Evolutionary conservation across 1,140 invertebrate genomes (phyloP), one percentile per base, ranked within the genome.

Genomic region (Caenorhabditis briggsae): DNA sequence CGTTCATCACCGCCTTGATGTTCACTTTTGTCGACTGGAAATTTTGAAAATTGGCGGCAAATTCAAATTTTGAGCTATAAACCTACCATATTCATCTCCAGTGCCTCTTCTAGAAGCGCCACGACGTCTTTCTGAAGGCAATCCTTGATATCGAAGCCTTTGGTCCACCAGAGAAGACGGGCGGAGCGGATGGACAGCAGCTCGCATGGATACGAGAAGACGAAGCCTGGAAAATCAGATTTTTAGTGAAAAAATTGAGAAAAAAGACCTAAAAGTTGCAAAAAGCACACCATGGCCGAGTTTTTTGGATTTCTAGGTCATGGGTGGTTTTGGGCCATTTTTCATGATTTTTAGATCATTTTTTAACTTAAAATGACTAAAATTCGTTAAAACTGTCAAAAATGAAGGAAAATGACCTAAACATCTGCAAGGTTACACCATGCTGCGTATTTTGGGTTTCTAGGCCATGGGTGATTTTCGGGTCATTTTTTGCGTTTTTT

Each of bases 1-100:
- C 91, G 84, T 92, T 92, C 91, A 92, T 92, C 53, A 92, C 91
- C 16, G 91, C 91, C 56, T 92, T 92, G 59, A 92, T 91, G 58
- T 89, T 88, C 7, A 90, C 91, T 82, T 91, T 91, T 56, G 90
- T 91, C 2, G 89, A 91, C 90, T 91, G 64, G 89, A 91, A 89
- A 56, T 83, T 83, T 59, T 2, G 20, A 61, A 83, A 58, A 58
- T 56, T 33, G 20, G 14, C 16, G 1, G 41, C 0, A 46, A 70
- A 70, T 14, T 18, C 8, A 5, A 70, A 18, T 41, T 14, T 70
- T 43, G 18, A n/a, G 16, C 23, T 11, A 8, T 46, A 82, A 78
- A 84, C 23, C 55, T 87, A 91, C 90, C 91, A 92, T 91, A 70
- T 92, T 92, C 82, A 92, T 43, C 53, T 92, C 92, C 12, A 92